A percentile compares a stretch with the other conserved stretches of the same genome.
Conservation (phyloP, 2,888 invertebrate species). For the Capitulum mitella region DNA sequence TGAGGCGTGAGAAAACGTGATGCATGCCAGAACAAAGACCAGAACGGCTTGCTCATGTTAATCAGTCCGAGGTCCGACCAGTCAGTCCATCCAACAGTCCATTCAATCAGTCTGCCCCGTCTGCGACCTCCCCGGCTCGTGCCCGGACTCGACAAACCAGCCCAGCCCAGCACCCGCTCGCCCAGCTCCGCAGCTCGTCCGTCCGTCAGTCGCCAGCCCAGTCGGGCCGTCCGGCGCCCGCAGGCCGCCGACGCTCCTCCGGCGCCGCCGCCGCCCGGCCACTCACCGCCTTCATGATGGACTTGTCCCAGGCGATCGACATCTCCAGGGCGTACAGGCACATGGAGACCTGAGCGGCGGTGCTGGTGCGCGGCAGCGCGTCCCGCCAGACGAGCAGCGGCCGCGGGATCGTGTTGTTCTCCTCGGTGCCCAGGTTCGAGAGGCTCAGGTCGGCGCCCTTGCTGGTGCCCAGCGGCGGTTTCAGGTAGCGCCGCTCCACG, state of each 20-base stretch:
- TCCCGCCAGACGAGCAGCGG: constrained; percentile 74
- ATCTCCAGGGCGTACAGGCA: constrained; percentile 81
- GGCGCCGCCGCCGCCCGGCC: not conserved
- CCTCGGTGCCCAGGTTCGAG: constrained; percentile 62
- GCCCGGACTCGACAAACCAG: too few species aligned
- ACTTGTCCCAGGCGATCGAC: constrained; percentile 96
- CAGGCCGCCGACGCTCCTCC: not conserved
- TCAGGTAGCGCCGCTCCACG: constrained; percentile 85
- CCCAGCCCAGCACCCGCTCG: too few species aligned
- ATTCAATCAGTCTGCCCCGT: too few species aligned
- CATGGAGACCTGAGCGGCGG: constrained; percentile 84
- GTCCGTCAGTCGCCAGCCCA: too few species aligned
- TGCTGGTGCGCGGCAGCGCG: constrained; percentile 72
- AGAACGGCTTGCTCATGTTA: too few species aligned
- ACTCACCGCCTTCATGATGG: constrained; percentile 98
- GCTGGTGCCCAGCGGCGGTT: constrained; percentile 70
- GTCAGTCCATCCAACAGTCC: too few species aligned
- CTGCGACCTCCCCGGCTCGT: too few species aligned
- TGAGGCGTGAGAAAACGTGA: too few species aligned
- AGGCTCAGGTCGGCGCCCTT: constrained; percentile 34
- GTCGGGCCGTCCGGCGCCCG: too few species aligned
- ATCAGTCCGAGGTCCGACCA: too few species aligned
- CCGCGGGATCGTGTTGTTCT: constrained; percentile 49
- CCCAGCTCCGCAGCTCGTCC: too few species aligned
- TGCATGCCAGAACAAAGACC: too few species aligned